These are phyloP conservation scores for Ascaphus truei DNA, from an alignment of 2,113 vertebrate genomes.

Conservation along the genomic window DNA sequence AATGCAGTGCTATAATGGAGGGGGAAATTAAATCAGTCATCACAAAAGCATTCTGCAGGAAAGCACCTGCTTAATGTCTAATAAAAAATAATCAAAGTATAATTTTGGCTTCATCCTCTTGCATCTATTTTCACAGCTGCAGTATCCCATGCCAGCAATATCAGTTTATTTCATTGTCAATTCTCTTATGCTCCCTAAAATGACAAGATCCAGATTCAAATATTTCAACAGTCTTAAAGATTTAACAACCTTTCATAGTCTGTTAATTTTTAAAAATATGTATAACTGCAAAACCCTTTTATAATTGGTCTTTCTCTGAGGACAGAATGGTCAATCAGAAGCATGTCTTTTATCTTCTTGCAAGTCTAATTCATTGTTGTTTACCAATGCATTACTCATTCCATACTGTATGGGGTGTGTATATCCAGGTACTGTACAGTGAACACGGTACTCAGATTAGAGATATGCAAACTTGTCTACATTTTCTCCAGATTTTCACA, in stretches of 20 bases:
- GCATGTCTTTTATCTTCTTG: not conserved
- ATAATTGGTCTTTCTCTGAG: conserved; percentile 6
- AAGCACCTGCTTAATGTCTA: conserved; percentile 28
- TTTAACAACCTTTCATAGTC: conserved; percentile 20
- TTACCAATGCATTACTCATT: too few relatives aligned
- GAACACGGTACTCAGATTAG: too few relatives aligned
- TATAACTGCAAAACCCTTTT: conserved; percentile 12
- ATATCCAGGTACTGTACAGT: too few relatives aligned
- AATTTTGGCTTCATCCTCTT: not conserved
- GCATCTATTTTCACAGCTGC: conserved; percentile 31
- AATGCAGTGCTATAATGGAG: too few relatives aligned
- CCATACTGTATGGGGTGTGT: too few relatives aligned
- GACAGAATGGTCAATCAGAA: conserved; percentile 11
- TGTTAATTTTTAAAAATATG: conserved; percentile 23
- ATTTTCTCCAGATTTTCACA: too few relatives aligned
- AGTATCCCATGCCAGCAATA: conserved; percentile 21
- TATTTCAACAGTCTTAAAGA: conserved; percentile 24
- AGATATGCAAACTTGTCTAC: too few relatives aligned
- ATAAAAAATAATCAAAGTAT: conserved; percentile 7
- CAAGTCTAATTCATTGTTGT: not conserved
- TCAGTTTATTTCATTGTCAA: conserved; percentile 18
- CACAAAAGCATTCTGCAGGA: conserved; percentile 1
- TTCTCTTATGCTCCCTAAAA: conserved; percentile 13
- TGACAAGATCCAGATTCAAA: conserved; percentile 12
- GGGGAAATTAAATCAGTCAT: conserved; percentile 12